phyloP scores from a whole-genome alignment of 2,888 invertebrate species.

The Tigriopus californicus region DNA sequence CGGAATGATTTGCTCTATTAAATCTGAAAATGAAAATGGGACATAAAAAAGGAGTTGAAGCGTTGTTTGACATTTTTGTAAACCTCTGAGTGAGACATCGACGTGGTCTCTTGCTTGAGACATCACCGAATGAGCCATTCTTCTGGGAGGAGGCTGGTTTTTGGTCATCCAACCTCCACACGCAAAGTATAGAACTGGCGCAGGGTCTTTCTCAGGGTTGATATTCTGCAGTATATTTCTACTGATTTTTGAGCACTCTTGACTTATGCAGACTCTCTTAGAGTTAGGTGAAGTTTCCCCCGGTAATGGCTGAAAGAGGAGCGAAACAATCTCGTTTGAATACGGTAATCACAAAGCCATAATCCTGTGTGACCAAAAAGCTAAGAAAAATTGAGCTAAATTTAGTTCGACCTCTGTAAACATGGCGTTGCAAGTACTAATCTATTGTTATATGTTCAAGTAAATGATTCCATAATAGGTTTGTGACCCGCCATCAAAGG shows the following conservation, averaged over 20 bases:
- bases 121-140: constrained; percentile 11
- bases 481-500: too few species aligned
- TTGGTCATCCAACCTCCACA: constrained; percentile 10
- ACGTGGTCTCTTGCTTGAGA: constrained; percentile 4
- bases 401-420: too few species aligned
- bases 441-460: too few species aligned
- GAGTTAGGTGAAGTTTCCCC: not conserved
- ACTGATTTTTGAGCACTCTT: constrained; percentile 3
- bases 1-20: not conserved
- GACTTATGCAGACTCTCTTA: constrained; percentile 1
- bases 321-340: too few species aligned
- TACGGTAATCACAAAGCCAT: too few species aligned
- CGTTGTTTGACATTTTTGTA: not conserved
- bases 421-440: too few species aligned
- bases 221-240: not conserved
- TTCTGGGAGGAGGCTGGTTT: constrained; percentile 4
- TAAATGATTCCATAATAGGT: too few species aligned
- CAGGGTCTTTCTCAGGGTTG: not conserved
- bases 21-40: not conserved
- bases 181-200: not conserved
- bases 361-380: too few species aligned
- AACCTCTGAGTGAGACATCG: constrained; percentile 4
- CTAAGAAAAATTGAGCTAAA: too few species aligned
- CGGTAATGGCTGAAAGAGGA: too few species aligned
- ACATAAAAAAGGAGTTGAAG: not conserved